Evolutionary conservation across 2,797 vertebrate genomes (phyloP).

Genomic region (Orestias chungarensis): DNA sequence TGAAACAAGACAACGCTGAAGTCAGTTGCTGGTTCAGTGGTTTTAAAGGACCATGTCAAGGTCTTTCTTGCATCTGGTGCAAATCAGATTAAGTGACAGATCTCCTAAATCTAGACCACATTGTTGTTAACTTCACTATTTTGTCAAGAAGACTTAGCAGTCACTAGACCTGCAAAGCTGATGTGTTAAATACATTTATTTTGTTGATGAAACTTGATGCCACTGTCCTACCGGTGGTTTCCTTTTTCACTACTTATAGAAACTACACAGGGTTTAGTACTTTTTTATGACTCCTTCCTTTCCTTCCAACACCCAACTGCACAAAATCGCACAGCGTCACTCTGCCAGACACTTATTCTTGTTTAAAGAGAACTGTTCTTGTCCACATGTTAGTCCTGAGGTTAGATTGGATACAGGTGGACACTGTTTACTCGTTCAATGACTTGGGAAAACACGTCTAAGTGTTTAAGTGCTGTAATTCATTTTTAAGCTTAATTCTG

Average conservation of each 20-base stretch:
- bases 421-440: not conserved
- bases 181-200: too few relatives aligned
- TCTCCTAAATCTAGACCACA: not conserved
- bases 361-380: too few relatives aligned
- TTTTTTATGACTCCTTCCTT: not conserved
- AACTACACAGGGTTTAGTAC: not conserved
- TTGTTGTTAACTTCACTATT: not conserved
- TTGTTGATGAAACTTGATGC: slow-evolving; percentile 7
- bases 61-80: not conserved
- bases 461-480: not conserved
- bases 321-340: too few relatives aligned
- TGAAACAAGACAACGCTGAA: not conserved
- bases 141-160: not conserved
- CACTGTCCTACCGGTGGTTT: too few relatives aligned
- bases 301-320: too few relatives aligned
- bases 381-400: too few relatives aligned
- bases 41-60: not conserved
- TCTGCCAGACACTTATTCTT: too few relatives aligned
- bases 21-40: not conserved
- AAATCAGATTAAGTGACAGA: not conserved
- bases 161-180: not conserved
- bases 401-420: not conserved
- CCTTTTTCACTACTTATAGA: not conserved
- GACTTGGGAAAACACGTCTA: not conserved
- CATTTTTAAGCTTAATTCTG: not conserved